Evolutionary conservation across 2,797 vertebrate species (phyloP), one percentile per base, ranked within the genome.

Genomic region (Siniperca scherzeri): DNA sequence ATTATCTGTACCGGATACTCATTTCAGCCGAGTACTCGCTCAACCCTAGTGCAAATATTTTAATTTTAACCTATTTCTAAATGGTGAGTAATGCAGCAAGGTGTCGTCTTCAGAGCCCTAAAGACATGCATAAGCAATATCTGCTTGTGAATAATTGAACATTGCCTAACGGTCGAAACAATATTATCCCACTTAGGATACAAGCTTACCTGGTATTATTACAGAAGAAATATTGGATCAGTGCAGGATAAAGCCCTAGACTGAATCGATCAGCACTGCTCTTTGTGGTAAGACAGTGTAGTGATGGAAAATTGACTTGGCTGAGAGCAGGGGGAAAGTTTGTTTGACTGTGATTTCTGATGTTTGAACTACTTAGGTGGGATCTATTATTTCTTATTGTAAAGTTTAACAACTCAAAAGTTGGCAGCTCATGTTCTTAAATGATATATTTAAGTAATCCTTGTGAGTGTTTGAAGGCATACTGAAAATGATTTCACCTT

Each of bases 81-180:
- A 77, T 77, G 84, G 86, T 88, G 86, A 91, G 81, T 85, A 84
- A 91, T 82, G 80, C 84, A 84, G 78, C 76, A 7, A 70, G 75
- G 84, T 53, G 1, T 77, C n/a, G 19, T 78, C 78, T 64, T 78
- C 55, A 4, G 7, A 56, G 80, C 48, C 78, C 72, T 27, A 75
- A 84, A 81, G 71, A 85, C 68, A 79, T 33, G 66, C 81, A 89
- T 87, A 90, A 91, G 88, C 90, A 91, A 89, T 89, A 92, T 88
- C 85, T 87, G 77, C 81, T 81, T 17, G 57, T 92, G 88, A 93
- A 94, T 93, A 91, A 92, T 92, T 92, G 83, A 93, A 77, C 77
- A 73, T 72, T 66, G 80, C 80, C 80, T 61, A 61, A 91, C 56
- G 42, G 74, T 78, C 19, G 17, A 89, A 90, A 87, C 65, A 65